These are phyloP conservation scores for Notechis scutatus DNA, from an alignment of 2,113 vertebrate genomes.

Conservation along the genomic window DNA sequence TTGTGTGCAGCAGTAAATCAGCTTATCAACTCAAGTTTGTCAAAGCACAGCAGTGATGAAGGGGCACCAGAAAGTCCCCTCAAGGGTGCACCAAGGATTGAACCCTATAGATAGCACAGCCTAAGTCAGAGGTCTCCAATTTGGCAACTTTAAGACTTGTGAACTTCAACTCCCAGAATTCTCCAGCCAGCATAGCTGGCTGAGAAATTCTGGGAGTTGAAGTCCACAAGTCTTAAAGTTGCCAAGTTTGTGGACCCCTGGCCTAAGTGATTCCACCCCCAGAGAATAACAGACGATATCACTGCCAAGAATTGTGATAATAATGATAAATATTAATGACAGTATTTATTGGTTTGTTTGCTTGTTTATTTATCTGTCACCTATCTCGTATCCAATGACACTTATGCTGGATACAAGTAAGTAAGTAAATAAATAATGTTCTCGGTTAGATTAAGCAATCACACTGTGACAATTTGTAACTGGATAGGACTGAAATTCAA, in stretches of 20 bases:
- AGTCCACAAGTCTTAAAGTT: too few species aligned
- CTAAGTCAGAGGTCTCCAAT: background rate
- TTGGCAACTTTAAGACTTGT: too few species aligned
- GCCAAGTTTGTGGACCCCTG: too few species aligned
- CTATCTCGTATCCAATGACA: background rate
- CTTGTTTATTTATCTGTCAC: background rate
- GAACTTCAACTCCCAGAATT: too few species aligned
- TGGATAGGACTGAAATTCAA: background rate
- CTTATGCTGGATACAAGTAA: background rate
- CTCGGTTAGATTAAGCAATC: background rate
- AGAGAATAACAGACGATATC: background rate
- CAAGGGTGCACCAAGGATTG: background rate
- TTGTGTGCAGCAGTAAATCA: background rate
- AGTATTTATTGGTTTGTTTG: background rate
- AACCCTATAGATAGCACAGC: background rate
- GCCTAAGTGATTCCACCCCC: background rate
- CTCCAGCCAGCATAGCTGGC: too few species aligned
- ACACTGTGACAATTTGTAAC: background rate
- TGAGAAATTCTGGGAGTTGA: too few species aligned
- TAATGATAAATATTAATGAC: background rate
- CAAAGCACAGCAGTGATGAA: background rate
- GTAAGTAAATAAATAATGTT: background rate
- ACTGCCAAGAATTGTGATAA: background rate
- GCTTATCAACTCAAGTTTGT: background rate
- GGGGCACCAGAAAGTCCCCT: background rate